These are phyloP conservation scores for Erythrocebus patas DNA, from an alignment of 2,113 vertebrate genomes.

Conservation along the genomic window DNA sequence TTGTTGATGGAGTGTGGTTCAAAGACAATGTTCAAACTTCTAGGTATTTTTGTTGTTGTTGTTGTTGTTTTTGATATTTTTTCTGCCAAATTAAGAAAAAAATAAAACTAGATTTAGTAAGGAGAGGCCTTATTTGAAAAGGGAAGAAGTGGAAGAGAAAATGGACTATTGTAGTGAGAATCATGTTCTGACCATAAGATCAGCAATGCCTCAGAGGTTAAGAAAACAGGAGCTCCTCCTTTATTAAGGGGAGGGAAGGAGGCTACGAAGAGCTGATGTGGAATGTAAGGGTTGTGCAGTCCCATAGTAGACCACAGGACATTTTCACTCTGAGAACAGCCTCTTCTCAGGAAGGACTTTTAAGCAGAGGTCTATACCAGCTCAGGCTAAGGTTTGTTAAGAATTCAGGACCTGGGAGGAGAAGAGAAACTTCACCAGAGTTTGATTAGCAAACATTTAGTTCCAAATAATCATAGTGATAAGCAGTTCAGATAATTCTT, in stretches of 20 bases:
- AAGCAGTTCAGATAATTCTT: not conserved
- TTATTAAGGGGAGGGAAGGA: not conserved
- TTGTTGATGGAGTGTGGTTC: not conserved
- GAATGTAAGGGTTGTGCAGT: not conserved
- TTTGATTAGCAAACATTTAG: not conserved
- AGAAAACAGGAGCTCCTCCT: not conserved
- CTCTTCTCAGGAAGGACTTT: not conserved
- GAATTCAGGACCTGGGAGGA: not conserved
- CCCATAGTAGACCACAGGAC: not conserved
- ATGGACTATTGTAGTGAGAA: not conserved
- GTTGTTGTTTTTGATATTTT: no score
- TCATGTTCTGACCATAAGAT: not conserved
- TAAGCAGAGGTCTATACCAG: not conserved
- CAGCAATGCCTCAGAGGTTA: not conserved
- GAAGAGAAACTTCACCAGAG: not conserved
- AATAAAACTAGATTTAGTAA: not conserved
- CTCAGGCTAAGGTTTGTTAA: not conserved
- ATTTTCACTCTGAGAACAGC: not conserved
- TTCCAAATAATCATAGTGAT: not conserved
- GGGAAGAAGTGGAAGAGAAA: accelerated
- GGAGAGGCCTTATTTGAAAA: not conserved
- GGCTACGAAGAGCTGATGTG: not conserved
- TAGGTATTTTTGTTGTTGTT: no score
- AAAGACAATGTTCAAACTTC: not conserved
- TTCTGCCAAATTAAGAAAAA: not conserved